Conservation (phyloP, 2,888 invertebrate genomes). For the Troides aeacus region DNA sequence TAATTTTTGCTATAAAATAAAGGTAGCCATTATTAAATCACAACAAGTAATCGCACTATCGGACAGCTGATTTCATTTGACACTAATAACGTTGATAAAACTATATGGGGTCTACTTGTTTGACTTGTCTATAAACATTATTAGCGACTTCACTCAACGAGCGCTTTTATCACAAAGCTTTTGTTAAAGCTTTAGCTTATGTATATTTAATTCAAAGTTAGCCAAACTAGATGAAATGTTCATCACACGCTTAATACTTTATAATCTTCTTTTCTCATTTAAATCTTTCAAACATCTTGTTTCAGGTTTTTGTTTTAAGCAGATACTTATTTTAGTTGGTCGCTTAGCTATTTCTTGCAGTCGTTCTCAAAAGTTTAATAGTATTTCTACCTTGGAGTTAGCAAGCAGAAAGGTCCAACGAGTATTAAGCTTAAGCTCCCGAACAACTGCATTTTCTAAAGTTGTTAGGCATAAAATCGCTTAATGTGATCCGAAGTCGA, state of each 20-base stretch:
- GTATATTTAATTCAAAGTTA: not conserved
- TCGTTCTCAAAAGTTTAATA: too few relatives aligned
- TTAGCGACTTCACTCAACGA: constrained; percentile 3
- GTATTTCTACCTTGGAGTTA: too few relatives aligned
- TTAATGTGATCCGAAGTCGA: too few relatives aligned
- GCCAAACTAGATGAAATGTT: not conserved
- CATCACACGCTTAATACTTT: not conserved
- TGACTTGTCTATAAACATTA: constrained; percentile 14
- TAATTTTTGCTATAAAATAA: not conserved
- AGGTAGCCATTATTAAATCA: not conserved
- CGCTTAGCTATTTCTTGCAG: too few relatives aligned
- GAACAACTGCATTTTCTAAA: too few relatives aligned
- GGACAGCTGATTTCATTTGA: constrained; percentile 3
- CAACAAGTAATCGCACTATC: not conserved
- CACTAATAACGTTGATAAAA: constrained; percentile 13
- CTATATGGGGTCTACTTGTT: not conserved
- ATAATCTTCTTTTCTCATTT: not conserved
- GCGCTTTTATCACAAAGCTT: constrained; percentile 2
- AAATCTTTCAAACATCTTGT: not conserved
- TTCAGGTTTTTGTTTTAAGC: not conserved
- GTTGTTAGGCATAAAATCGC: too few relatives aligned
- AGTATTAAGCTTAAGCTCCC: too few relatives aligned
- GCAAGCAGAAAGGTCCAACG: too few relatives aligned
- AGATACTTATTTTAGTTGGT: too few relatives aligned
- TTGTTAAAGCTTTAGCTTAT: not conserved